Evolutionary conservation across 2,888 invertebrate genomes (phyloP).

Genomic region (Pseudoips prasinana): DNA sequence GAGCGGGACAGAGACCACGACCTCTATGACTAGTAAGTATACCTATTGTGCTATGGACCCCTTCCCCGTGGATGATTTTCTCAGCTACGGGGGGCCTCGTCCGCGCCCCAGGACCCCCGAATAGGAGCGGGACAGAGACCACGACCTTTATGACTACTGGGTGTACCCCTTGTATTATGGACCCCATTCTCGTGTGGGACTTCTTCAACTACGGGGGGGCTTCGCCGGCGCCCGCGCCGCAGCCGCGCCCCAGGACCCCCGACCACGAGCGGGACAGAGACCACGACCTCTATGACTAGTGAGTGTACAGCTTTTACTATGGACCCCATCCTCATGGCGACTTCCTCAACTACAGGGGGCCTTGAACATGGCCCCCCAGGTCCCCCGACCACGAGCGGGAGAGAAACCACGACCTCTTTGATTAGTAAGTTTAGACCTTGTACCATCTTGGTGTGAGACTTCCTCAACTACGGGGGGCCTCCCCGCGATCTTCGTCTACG

Average conservation of each 20-base stretch:
- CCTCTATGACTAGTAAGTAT: conserved; percentile 48
- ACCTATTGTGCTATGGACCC: too few relatives aligned
- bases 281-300: conserved; percentile 54
- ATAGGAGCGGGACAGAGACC: conserved; percentile 26
- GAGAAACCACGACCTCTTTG: conserved; percentile 45
- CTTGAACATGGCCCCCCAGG: conserved; percentile 84
- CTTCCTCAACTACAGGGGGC: conserved; percentile 90
- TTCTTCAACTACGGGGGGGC: conserved; percentile 92
- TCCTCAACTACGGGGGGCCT: conserved; percentile 87
- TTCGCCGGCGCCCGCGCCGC: conserved; percentile 54
- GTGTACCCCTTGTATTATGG: too few relatives aligned
- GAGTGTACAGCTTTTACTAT: too few relatives aligned
- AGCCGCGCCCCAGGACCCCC: conserved; percentile 28
- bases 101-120: conserved; percentile 29
- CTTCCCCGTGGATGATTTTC: conserved; percentile 99
- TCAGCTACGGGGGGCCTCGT: conserved; percentile 87
- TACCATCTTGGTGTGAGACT: conserved; percentile 99
- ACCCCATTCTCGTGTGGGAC: conserved; percentile 99
- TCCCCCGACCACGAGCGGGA: conserved; percentile 28
- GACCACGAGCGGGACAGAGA: conserved; percentile 28
- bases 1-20: conserved; percentile 37
- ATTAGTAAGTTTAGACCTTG: conserved; percentile 40
- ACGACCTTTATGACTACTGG: conserved; percentile 54
- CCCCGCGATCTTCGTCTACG: conserved; percentile 52
- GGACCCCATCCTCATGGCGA: conserved; percentile 99